Conservation (phyloP, 2,888 invertebrate genomes). For the Steinernema hermaphroditum region DNA sequence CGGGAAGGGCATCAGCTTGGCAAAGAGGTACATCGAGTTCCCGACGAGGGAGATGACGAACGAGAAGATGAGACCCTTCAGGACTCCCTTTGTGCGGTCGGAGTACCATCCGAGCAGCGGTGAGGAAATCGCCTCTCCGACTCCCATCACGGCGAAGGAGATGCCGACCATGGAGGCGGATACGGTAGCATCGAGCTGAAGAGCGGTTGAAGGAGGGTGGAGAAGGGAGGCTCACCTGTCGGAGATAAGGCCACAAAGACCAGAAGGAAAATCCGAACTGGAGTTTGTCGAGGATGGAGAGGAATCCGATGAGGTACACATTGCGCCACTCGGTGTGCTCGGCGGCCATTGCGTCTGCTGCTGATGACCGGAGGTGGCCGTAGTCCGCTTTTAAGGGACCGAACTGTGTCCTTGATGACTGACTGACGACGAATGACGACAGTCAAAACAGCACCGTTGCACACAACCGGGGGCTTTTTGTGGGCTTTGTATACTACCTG, state of each 20-base stretch:
- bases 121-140: background rate
- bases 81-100: background rate
- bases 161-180: background rate
- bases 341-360: too few species aligned
- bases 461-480: too few species aligned
- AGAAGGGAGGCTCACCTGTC: background rate
- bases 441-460: too few species aligned
- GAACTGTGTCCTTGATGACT: too few species aligned
- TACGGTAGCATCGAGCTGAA: background rate
- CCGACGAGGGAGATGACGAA: background rate
- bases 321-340: conserved; percentile 13
- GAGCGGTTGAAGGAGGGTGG: background rate
- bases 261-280: conserved; percentile 15
- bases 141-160: background rate
- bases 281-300: conserved; percentile 15
- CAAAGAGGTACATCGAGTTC: background rate
- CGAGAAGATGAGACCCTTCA: background rate
- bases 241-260: conserved; percentile 22
- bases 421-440: too few species aligned
- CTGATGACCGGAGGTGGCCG: too few species aligned
- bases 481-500: too few species aligned
- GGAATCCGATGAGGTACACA: background rate
- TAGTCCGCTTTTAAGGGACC: too few species aligned
- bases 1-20: background rate
- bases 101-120: conserved; percentile 14